Evolutionary conservation across 2,113 vertebrate genomes (phyloP).

Genomic region (Psilopsiagon aurifrons): DNA sequence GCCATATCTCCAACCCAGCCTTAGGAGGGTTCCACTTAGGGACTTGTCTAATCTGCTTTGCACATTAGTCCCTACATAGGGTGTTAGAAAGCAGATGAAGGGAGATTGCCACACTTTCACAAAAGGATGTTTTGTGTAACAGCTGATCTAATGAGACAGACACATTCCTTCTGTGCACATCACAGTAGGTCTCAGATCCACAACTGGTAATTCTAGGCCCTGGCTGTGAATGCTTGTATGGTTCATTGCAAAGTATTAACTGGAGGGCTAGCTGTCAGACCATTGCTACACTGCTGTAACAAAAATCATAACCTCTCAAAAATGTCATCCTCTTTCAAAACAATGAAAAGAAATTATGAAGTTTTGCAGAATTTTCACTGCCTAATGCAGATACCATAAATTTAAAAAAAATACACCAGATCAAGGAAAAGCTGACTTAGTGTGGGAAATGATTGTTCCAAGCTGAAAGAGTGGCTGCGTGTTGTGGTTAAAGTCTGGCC

Average conservation of each 20-base stretch:
- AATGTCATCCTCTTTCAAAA: background rate
- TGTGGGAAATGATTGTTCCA: background rate
- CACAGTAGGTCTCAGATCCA: background rate
- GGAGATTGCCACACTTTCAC: background rate
- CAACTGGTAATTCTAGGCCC: background rate
- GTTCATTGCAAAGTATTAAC: background rate
- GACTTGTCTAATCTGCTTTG: background rate
- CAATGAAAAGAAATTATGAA: background rate
- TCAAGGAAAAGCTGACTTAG: background rate
- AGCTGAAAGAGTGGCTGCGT: background rate
- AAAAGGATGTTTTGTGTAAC: background rate
- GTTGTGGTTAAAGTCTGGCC: background rate
- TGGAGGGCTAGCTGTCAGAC: background rate
- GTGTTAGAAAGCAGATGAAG: background rate
- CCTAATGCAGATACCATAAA: background rate
- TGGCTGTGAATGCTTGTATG: background rate
- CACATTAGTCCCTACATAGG: background rate
- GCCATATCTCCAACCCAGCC: background rate
- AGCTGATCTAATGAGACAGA: background rate
- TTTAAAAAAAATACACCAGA: background rate
- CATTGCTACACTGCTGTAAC: background rate
- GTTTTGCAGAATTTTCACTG: background rate
- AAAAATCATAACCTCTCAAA: background rate
- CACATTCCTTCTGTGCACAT: background rate
- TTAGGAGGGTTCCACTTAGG: background rate